Base-by-base conservation (phyloP, 2,797 vertebrate genomes). In the Eptatretus atami region DNA sequence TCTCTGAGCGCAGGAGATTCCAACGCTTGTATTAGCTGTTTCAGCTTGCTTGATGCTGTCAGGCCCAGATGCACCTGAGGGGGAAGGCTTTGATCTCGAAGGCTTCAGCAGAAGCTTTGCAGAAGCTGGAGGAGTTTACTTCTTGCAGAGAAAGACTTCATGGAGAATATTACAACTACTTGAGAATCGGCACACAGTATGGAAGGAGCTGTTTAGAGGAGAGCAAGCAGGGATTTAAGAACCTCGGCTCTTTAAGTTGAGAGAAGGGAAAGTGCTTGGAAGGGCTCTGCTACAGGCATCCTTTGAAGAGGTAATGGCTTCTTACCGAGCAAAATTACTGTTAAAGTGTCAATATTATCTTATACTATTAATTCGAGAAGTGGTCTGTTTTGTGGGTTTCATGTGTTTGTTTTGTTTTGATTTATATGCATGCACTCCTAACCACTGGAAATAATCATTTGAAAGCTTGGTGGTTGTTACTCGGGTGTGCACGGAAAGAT, bases 31-130 rank as follows among this genome's bases (percentile, higher is more conserved):
- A 71, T 84, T 93, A 70, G 75, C 77, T 9, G 81, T 81, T 64
- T 82, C 77, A 13, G 82, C 86, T 64, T 99, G 92, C 76, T 95
- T 64, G 83, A 96, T 70, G 92, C 96, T 15, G 82, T 85, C 1
- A 82, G 53, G 82, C 82, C 65, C 81, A 84, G 72, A 72, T 31
- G 82, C 86, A 67, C 79, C 84, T 70, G 76, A 78, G 6, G 78
- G 77, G 70, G 77, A 79, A 0, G 87, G 92, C 9, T 77, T 95
- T 13, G 84, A 95, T 6, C 81, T 86, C 65, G 92, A 95, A 69
- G n/a, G 85, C 80, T 66, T 82, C 80, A 0, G 86, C 94, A 71
- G 88, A 94, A 68, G 82, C 77, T 69, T 76, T 94, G 54, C 76
- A 74, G 67, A 80, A 78, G 67, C 86, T 86, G 63, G 66, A 65